Evolutionary conservation across 2,888 invertebrate species (phyloP), one percentile per base, ranked within the genome.

Genomic region (Elgonia sp.): DNA sequence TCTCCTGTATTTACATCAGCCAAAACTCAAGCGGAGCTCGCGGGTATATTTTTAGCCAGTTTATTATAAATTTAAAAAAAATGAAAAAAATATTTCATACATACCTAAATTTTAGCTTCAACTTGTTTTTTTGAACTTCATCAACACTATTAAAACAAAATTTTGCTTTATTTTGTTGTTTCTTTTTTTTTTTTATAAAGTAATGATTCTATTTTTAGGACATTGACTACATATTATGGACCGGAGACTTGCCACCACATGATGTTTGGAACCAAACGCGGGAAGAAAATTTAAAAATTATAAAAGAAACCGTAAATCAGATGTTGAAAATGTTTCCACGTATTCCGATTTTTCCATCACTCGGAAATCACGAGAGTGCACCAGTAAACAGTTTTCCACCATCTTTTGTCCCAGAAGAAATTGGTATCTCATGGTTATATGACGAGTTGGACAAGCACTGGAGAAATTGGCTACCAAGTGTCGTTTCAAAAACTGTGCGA

Each of bases 321-420:
- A 97, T 98, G 97, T 96, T 96, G 0, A 97, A 97, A 87, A 97
- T 97, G 95, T 99, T 99, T 93, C 99, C 98, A 0, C 98, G 97
- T 0, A 97, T 98, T 37, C 98, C 98, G 0, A 98, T 99, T 89
- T 99, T 98, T 93, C 98, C 99, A 14, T 98, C 99, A 0, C 95
- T 99, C 6, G 99, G 99, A 4, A 99, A 99, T 95, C 99, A 99
- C 92, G 99, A 99, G 95, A 97, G 98, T 89, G 98, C 98, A 6
- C 99, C 99, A 10, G 98, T 98, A 0, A 99, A 99, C 93, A 98
- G 98, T n/a, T n/a, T n/a, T n/a, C n/a, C n/a, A n/a, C n/a, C n/a
- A n/a, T n/a, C n/a, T n/a, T n/a, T n/a, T n/a, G n/a, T n/a, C n/a
- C n/a, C n/a, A n/a, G n/a, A n/a, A n/a, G n/a, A n/a, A n/a, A n/a